Evolutionary conservation across 2,797 vertebrate species (phyloP).

Genomic region (Girardinus metallicus): DNA sequence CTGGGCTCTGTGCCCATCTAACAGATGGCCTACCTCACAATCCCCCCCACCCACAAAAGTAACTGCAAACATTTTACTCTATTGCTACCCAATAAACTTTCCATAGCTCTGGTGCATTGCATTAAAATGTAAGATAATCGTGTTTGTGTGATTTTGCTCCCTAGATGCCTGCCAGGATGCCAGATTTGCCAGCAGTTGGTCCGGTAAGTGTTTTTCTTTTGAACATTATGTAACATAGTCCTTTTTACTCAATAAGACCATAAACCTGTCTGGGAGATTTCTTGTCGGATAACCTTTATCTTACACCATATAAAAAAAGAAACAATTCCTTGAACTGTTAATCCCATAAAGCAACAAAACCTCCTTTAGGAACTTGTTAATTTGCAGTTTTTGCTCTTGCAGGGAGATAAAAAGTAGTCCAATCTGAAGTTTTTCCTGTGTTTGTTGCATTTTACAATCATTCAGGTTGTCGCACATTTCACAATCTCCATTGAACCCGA

Average conservation of each 20-base stretch:
- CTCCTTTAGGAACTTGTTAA: constrained; percentile 55
- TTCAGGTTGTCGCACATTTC: not conserved
- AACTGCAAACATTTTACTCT: not conserved
- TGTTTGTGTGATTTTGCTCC: constrained; percentile 56
- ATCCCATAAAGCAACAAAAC: constrained; percentile 28
- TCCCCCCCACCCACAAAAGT: not conserved
- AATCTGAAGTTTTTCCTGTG: not conserved
- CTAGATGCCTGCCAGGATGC: constrained; percentile 99
- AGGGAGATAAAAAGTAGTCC: constrained; percentile 1
- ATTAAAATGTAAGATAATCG: constrained; percentile 16
- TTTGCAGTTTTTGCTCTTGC: constrained; percentile 43
- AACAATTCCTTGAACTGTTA: constrained; percentile 22
- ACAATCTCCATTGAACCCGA: not conserved
- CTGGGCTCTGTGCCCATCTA: constrained; percentile 23
- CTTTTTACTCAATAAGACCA: constrained; percentile 20
- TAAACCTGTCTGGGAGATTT: not conserved
- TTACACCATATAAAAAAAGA: constrained; percentile 21
- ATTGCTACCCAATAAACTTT: not conserved
- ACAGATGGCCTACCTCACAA: constrained; percentile 43
- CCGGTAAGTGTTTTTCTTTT: constrained; percentile 82
- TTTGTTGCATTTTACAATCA: not conserved
- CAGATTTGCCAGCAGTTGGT: constrained; percentile 99
- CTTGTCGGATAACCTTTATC: constrained; percentile 4
- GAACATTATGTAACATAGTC: constrained; percentile 17
- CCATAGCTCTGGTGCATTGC: not conserved